Evolutionary conservation across 2,797 vertebrate genomes (phyloP).

Genomic region (Malacoraja senta): DNA sequence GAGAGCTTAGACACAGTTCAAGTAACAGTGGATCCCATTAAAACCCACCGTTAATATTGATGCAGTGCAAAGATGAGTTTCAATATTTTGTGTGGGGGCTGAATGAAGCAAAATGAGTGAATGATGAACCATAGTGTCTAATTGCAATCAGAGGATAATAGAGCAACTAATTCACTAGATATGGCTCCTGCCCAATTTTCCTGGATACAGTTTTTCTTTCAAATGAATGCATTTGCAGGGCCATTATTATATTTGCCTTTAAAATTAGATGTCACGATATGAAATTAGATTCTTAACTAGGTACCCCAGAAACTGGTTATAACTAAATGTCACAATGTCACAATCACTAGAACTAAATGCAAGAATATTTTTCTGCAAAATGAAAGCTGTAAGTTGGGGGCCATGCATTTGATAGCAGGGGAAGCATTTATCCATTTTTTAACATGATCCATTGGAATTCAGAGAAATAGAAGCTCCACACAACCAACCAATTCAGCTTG

Average conservation of each 20-base stretch:
- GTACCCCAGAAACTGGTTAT: background rate
- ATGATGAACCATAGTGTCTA: background rate
- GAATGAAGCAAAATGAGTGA: background rate
- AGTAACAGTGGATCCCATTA: conserved; percentile 29
- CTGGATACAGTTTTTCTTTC: background rate
- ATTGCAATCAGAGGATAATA: conserved; percentile 22
- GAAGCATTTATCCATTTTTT: background rate
- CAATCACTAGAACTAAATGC: background rate
- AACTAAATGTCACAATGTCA: background rate
- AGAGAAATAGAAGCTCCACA: background rate
- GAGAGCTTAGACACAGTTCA: conserved; percentile 20
- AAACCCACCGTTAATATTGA: conserved; percentile 25
- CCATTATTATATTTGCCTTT: conserved; percentile 10
- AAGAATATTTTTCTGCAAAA: background rate
- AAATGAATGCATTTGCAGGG: background rate
- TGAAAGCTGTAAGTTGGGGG: background rate
- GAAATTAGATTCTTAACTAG: conserved; percentile 26
- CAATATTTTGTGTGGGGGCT: conserved; percentile 22
- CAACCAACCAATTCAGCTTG: background rate
- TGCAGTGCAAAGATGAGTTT: conserved; percentile 16
- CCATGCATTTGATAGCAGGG: too few species aligned
- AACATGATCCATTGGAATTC: background rate
- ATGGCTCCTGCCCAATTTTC: background rate
- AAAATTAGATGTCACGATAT: conserved; percentile 17
- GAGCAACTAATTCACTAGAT: background rate